Evolutionary conservation across 2,113 vertebrate genomes (phyloP), one percentile per base, ranked within the genome.

Genomic region (Actenoides hombroni): DNA sequence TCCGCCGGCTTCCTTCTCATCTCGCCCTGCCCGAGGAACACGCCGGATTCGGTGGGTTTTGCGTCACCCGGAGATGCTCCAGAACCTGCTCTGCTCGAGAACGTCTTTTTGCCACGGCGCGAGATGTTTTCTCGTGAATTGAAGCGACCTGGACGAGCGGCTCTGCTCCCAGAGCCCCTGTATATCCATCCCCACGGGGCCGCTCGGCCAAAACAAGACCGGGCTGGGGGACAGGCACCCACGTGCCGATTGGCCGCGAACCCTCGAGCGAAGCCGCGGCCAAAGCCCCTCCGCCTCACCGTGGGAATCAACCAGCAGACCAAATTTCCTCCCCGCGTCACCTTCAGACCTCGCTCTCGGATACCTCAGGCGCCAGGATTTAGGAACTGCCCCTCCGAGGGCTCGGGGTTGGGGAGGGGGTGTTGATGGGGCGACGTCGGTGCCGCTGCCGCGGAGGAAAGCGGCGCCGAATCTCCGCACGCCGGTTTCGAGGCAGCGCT

Each of bases 401-500:
- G 48, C 53, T 79, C 48, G 19, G 46, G 15, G 46, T 16, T 4
- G 44, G 16, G 46, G 46, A 5, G 40, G n/a, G 53, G n/a, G 7
- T 25, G 7, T 25, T 2, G 2, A 40, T 2, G 19, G 4, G 3
- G 70, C 2, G 0, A 31, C 1, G 0, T 14, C 5, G 1, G 29
- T 42, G 39, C 20, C 3, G 0, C 64, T 19, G 17, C 24, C 0
- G 1, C 7, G 2, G 0, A n/a, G 28, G 28, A 59, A 35, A n/a
- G 21, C 8, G 0, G 44, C 1, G 1, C 92, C 2, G 1, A n/a
- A 68, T 24, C 67, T 33, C 42, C 10, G 1, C 73, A 37, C 13
- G 2, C 40, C 9, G 9, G 40, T 35, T 61, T 29, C 20, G 6
- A 86, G 48, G 59, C 76, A 67, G 81, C 5, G 1, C 48, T 67